These are phyloP conservation scores for Pomatorhinus ruficollis DNA, from an alignment of 2,113 vertebrate species.

Conservation along the genomic window DNA sequence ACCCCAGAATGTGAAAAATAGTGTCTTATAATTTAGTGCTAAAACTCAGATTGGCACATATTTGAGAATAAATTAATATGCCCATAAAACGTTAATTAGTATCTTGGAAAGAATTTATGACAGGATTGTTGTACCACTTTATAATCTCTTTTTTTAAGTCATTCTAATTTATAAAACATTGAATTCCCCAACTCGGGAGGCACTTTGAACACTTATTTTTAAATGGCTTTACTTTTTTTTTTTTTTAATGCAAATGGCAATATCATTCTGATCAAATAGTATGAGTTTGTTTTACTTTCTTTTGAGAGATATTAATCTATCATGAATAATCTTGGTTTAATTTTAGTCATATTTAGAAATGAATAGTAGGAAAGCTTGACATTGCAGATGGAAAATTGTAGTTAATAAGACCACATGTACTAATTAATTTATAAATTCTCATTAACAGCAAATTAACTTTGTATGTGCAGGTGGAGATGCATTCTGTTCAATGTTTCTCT, in stretches of 20 bases:
- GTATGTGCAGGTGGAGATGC: slow-evolving; percentile 42
- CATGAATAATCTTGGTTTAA: not conserved
- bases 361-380: not conserved
- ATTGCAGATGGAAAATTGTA: slow-evolving; percentile 46
- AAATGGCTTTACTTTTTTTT: not conserved
- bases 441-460: slow-evolving; percentile 62
- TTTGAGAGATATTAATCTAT: not conserved
- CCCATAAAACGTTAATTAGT: slow-evolving; percentile 26
- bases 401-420: slow-evolving; percentile 32
- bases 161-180: not conserved
- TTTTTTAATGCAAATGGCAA: not conserved
- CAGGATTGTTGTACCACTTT: not conserved
- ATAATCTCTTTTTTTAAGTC: not conserved
- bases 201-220: not conserved
- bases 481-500: slow-evolving; percentile 49
- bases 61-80: slow-evolving; percentile 41
- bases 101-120: slow-evolving; percentile 35
- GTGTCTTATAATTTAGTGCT: slow-evolving; percentile 66
- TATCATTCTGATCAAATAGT: not conserved
- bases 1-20: slow-evolving; percentile 57
- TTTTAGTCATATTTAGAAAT: slow-evolving; percentile 21
- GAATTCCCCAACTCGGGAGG: not conserved
- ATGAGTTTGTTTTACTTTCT: not conserved
- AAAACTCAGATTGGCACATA: slow-evolving; percentile 66
- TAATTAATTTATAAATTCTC: slow-evolving; percentile 72